Base-by-base conservation (phyloP, 2,797 vertebrate genomes). In the Spondyliosoma cantharus region DNA sequence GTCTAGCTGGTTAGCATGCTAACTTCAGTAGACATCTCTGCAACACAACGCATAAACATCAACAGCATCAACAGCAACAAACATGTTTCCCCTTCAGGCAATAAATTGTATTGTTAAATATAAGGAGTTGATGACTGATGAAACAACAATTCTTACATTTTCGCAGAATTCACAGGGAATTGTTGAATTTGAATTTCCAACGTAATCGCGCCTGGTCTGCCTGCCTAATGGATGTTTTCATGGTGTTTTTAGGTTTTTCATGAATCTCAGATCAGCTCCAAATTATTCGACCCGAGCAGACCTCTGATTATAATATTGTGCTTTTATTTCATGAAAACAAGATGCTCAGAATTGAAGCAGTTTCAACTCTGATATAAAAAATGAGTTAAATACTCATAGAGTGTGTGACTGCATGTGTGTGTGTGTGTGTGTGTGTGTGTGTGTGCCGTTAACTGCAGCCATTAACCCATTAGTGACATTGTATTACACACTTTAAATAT, bases 381-480 rank as follows among this genome's bases (percentile, higher is more conserved):
- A 54, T 15, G 12, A 45, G 43, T 46, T 16, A 46, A 46, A 46
- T 46, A 46, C 14, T 46, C 37, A 37, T 37, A 37, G 42, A 32
- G 27, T 66, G 43, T 58, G 43, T 22, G 20, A 27, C 12, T 53
- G 32, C 17, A 15, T n/a, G n/a, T n/a, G 1, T 27, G 49, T 58
- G 42, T 46, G 50, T 45, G 43, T 46, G 32, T 58, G 16, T 53
- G 14, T 58, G 11, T 56, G 27, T 67, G 1, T 54, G 17, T 67
- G 9, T 24, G 57, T 20, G 16, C 15, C 19, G 53, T 69, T 80
- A 14, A n/a, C 54, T 48, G 24, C 1, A 58, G 5, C 48, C 62
- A 53, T 80, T 59, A 64, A 58, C 29, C 60, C 75, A 66, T 81
- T 81, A 76, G 52, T 37, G 57, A 17, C 22, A 20, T 69, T 29